Base-by-base conservation (phyloP, 2,888 invertebrate species). In the Malachius bipustulatus region DNA sequence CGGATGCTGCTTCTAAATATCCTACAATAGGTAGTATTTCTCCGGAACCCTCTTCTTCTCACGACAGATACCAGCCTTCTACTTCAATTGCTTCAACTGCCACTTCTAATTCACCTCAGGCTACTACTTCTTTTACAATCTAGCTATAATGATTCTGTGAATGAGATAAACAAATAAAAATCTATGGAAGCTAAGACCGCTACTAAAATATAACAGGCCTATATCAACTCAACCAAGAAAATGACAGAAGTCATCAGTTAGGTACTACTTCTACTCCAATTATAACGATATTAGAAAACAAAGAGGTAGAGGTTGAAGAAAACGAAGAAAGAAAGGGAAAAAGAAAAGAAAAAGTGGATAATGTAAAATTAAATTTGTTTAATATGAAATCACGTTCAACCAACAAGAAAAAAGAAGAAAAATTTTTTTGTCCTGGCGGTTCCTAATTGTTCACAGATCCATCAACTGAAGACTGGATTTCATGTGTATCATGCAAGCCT, bases 391-490 rank as follows among this genome's bases (percentile, higher is more conserved):
- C 24, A 26, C 6, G 10, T 12, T 2, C 2, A 33, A 33, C 3
- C 19, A 30, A 3, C 2, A n/a, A 11, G 2, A 36, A 27, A 37
- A 8, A 37, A 28, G 29, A 28, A 27, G 10, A 24, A 16, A 32
- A 37, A 10, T 14, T 19, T 37, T 36, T 37, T 26, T 37, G 35
- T 28, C 29, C 35, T n/a, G 32, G 36, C 10, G 37, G 39, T 26
- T 14, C 30, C 14, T 30, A 39, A 37, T 16, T 30, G 30, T 38
- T 34, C 16, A n/a, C n/a, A n/a, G 40, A 40, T 12, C 40, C 40
- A 37, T 34, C 40, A 37, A 13, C 31, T 16, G 40, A 40, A 30
- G 40, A 38, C 26, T 40, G 40, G n/a, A n/a, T n/a, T n/a, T n/a
- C n/a, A n/a, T n/a, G n/a, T n/a, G n/a, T n/a, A n/a, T n/a, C n/a